Evolutionary conservation across 2,888 invertebrate genomes (phyloP), one percentile per base, ranked within the genome.

Genomic region (Cataglyphis livida): DNA sequence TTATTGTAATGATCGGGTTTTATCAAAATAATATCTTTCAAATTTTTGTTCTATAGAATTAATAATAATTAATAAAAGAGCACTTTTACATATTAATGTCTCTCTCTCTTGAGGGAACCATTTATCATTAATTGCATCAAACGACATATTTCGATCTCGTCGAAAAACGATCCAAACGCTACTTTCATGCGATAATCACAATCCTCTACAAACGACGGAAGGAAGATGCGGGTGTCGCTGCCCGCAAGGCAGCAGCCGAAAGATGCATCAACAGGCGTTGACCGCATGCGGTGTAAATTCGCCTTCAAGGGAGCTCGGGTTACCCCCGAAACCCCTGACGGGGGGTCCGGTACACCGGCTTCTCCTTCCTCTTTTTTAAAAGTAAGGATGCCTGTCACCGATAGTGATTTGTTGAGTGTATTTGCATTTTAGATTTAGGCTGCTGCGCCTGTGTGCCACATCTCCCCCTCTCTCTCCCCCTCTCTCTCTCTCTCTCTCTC

Each of bases 401-500:
- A 93, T 93, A 92, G 93, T 94, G 94, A 94, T 94, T 94, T 94
- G 94, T 94, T 93, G 94, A 92, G 91, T 92, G 90, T 93, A 94
- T 94, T 94, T 94, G 94, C 94, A 94, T 94, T 94, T 94, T 94
- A 94, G 93, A 94, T 94, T 94, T 93, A 92, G 92, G 91, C 93
- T 93, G 93, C 92, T 92, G 93, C 91, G 92, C 91, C 93, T 93
- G 86, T 84, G 73, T 84, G 73, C 84, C 81, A 64, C 83, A 1
- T 51, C 51, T 70, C 70, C 59, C 21, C n/a, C 0, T 79, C 84
- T 76, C 78, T 64, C 70, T 79, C 68, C 65, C 70, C 54, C 84
- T 70, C 75, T 61, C 68, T 78, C 79, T 44, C 84, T 51, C 74
- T 62, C 64, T 57, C 62, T 57, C 41, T 10, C 61, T 38, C 81